phyloP scores from a whole-genome alignment of 2,797 vertebrate species.

The Mus minutoides region DNA sequence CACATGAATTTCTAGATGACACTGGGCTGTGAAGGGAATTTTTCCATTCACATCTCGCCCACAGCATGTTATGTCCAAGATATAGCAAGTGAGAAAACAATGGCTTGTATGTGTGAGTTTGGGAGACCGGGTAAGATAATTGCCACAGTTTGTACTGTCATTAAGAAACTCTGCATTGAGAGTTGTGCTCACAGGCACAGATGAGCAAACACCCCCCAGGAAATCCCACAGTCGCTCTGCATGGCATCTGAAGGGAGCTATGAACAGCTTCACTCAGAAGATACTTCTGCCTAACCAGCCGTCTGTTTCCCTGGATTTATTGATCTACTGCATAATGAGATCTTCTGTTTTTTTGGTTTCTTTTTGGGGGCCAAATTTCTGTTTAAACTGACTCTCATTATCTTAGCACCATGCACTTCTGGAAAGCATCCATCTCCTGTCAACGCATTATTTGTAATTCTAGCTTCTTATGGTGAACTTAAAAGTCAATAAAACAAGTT shows the following conservation, averaged over 20 bases:
- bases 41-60: neutral
- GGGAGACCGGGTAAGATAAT: constrained; percentile 1
- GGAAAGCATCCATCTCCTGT: constrained; percentile 27
- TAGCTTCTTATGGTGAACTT: constrained; percentile 40
- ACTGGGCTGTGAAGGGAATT: neutral
- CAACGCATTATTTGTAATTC: constrained; percentile 48
- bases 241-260: constrained; percentile 14
- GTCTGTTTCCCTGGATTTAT: constrained; percentile 52
- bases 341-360: neutral
- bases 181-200: neutral
- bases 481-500: constrained; percentile 49
- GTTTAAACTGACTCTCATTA: constrained; percentile 23
- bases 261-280: constrained; percentile 37
- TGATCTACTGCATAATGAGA: constrained; percentile 53
- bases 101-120: neutral
- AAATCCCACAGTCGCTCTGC: constrained; percentile 35
- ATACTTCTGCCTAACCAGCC: constrained; percentile 24
- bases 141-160: neutral
- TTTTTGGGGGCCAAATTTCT: constrained; percentile 52
- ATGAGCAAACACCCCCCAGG: neutral
- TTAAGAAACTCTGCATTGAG: neutral
- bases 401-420: constrained; percentile 2
- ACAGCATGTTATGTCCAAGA: neutral
- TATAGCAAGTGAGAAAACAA: neutral
- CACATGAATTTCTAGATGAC: neutral